A percentile compares a stretch with the other conserved stretches of the same genome.
Conservation (phyloP, 1,140 invertebrate genomes). For the Heliothis virescens region DNA sequence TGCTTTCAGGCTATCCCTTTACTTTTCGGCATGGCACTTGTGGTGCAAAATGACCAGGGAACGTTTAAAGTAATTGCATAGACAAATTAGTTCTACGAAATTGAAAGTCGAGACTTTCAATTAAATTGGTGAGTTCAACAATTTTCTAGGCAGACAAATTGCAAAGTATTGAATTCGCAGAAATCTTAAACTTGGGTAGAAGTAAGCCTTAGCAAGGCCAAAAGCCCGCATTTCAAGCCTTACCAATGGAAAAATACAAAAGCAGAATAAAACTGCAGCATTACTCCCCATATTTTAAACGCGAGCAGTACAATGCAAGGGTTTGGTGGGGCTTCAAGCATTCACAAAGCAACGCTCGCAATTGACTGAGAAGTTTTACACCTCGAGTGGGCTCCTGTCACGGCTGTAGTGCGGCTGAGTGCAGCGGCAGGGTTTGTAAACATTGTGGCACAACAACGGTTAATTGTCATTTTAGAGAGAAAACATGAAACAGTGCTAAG, state of each 20-base stretch:
- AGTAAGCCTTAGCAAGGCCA: too few species aligned
- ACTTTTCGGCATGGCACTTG: conserved; percentile 49
- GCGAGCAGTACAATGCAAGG: conserved; percentile 52
- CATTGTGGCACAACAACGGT: conserved; percentile 62
- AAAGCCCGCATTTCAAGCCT: neutral
- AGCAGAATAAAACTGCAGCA: neutral
- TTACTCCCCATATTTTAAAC: conserved; percentile 33
- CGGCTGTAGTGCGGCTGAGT: conserved; percentile 59
- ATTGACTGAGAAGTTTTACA: conserved; percentile 77
- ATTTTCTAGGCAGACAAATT: too few species aligned
- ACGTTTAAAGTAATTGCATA: conserved; percentile 15
- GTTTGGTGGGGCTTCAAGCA: conserved; percentile 69
- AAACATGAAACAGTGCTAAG: conserved; percentile 25
- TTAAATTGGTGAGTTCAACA: too few species aligned
- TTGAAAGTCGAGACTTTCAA: neutral
- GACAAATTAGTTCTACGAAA: conserved; percentile 13
- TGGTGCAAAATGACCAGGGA: neutral
- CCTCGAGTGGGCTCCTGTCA: conserved; percentile 71
- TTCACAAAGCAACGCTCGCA: conserved; percentile 74
- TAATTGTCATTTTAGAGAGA: conserved; percentile 50
- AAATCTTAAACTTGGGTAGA: too few species aligned
- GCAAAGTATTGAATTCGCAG: too few species aligned
- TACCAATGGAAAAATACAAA: neutral
- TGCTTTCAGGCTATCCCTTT: conserved; percentile 56
- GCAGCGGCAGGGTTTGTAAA: conserved; percentile 68